phyloP scores from a whole-genome alignment of 2,113 vertebrate species.

The Oreocharis arfaki region DNA sequence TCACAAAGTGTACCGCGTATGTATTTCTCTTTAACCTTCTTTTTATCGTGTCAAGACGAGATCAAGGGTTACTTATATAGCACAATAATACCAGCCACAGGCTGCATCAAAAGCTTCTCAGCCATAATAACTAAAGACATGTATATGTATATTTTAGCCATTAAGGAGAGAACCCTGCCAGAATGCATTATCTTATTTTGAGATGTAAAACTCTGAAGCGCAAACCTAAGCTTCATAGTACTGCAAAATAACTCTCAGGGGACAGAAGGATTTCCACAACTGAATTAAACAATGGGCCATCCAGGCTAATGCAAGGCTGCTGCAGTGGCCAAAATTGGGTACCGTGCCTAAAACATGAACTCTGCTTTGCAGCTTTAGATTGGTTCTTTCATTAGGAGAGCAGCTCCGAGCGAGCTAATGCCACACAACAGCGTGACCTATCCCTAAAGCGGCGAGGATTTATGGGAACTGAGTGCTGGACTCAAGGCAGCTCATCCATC shows the following conservation, averaged over 20 bases:
- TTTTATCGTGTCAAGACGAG: not conserved
- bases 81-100: slow-evolving; percentile 42
- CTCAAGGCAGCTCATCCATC: not conserved
- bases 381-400: not conserved
- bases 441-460: not conserved
- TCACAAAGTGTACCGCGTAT: not conserved
- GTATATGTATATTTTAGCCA: slow-evolving; percentile 41
- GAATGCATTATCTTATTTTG: slow-evolving; percentile 48
- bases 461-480: not conserved
- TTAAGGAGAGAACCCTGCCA: slow-evolving; percentile 59
- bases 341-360: not conserved
- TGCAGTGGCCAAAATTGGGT: not conserved
- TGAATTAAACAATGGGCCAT: not conserved
- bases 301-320: not conserved
- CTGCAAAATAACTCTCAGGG: not conserved
- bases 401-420: not conserved
- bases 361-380: not conserved
- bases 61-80: slow-evolving; percentile 51
- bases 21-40: slow-evolving; percentile 58
- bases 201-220: slow-evolving; percentile 35
- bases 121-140: slow-evolving; percentile 23
- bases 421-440: not conserved
- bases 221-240: not conserved
- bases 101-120: slow-evolving; percentile 28
- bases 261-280: slow-evolving; percentile 26